A percentile compares a stretch with the other conserved stretches of the same genome.
Conservation (phyloP, 2,797 vertebrate genomes). For the Jordanella pulchra region DNA sequence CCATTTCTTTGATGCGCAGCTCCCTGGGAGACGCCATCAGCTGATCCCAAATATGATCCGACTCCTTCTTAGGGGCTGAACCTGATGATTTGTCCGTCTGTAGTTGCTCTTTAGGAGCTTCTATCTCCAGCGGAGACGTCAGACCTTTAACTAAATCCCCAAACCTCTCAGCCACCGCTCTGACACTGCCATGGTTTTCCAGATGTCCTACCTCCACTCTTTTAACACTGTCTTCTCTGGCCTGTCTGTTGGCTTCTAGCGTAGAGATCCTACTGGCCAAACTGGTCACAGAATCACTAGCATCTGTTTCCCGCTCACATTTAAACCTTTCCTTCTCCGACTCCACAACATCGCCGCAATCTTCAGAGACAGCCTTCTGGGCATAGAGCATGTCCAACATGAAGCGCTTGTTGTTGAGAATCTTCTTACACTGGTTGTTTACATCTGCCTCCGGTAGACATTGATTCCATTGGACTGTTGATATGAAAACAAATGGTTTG, state of each 20-base stretch:
- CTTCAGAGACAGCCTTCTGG: slow-evolving; percentile 80
- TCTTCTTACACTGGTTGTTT: slow-evolving; percentile 88
- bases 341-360: slow-evolving; percentile 78
- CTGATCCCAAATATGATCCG: slow-evolving; percentile 98
- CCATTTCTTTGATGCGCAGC: slow-evolving; percentile 96
- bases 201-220: slow-evolving; percentile 86
- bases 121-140: slow-evolving; percentile 73
- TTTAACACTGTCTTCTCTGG: slow-evolving; percentile 85
- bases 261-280: slow-evolving; percentile 90
- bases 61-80: slow-evolving; percentile 88
- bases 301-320: slow-evolving; percentile 78
- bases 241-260: slow-evolving; percentile 87
- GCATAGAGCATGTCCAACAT: slow-evolving; percentile 97
- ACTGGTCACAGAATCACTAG: slow-evolving; percentile 80
- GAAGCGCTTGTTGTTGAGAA: slow-evolving; percentile 91
- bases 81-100: slow-evolving; percentile 72
- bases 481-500: slow-evolving; percentile 26
- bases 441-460: slow-evolving; percentile 84
- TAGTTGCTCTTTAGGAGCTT: slow-evolving; percentile 78
- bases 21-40: slow-evolving; percentile 91
- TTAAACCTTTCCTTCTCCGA: slow-evolving; percentile 77
- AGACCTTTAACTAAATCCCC: slow-evolving; percentile 87
- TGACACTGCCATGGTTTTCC: slow-evolving; percentile 91
- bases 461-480: slow-evolving; percentile 85
- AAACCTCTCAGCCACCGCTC: slow-evolving; percentile 90